Evolutionary conservation across 2,797 vertebrate species (phyloP), one percentile per base, ranked within the genome.

Genomic region (Setipinna tenuifilis): DNA sequence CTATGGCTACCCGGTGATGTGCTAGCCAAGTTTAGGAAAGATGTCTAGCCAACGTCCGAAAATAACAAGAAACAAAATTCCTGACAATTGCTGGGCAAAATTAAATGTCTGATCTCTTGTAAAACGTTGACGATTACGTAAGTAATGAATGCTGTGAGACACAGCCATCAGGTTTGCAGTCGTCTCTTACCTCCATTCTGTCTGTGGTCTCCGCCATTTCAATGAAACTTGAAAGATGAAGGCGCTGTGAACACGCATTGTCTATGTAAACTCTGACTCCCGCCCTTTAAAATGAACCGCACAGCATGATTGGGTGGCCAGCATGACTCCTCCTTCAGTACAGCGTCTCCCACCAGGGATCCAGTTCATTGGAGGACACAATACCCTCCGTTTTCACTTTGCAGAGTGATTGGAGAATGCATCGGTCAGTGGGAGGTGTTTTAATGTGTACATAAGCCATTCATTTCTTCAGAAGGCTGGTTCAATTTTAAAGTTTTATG

Each of bases 171-270:
- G 21, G 19, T 44, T 41, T 25, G n/a, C 71, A 78, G 19, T 21
- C 71, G 71, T 78, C 35, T 19, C 91, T 93, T 93, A 96, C 96
- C 95, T 96, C 96, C 95, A 96, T 96, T 82, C 92, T 93, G 92
- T 96, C 95, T 90, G 95, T 90, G 88, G 92, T 92, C 90, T 95
- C 94, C 95, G 96, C 96, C 96, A 96, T 96, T 97, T 97, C 95
- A 95, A 88, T 93, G 92, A 85, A 87, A 88, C 84, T 85, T 62
- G 35, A 31, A 44, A 21, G 71, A 78, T 78, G 71, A n/a, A 78
- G 17, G 6, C 71, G 41, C 50, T 54, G 50, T 10, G 82, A 82
- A 48, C 12, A 12, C 0, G 65, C 82, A 80, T 84, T 84, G 81
- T 58, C 83, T 83, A 81, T 88, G 86, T 89, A 90, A 86, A 85